phyloP scores from a whole-genome alignment of 2,797 vertebrate species.

The Ctenopoma multispine region DNA sequence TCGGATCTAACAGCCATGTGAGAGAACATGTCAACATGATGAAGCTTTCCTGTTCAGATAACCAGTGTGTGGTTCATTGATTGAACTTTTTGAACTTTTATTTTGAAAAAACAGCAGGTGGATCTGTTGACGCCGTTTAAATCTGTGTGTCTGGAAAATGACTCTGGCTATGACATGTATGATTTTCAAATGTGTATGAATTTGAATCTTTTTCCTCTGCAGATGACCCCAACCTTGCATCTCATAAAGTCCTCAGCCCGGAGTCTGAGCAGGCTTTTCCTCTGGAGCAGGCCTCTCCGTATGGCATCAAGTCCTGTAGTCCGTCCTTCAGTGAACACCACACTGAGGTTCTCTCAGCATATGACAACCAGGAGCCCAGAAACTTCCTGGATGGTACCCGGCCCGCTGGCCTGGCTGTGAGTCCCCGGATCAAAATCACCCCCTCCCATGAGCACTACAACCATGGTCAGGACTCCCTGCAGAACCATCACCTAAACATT shows the following conservation, averaged over 20 bases:
- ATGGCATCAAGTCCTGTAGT: slow-evolving; percentile 90
- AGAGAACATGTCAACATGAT: slow-evolving; percentile 6
- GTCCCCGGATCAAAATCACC: slow-evolving; percentile 98
- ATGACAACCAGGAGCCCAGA: slow-evolving; percentile 89
- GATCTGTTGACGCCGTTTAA: no score
- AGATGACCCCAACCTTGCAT: slow-evolving; percentile 92
- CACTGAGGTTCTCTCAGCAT: slow-evolving; percentile 86
- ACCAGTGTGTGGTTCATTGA: not conserved
- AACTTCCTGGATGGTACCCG: slow-evolving; percentile 87
- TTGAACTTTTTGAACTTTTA: not conserved
- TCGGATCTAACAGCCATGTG: slow-evolving; percentile 13
- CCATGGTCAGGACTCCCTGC: slow-evolving; percentile 90
- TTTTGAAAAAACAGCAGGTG: not conserved
- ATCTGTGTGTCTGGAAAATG: not conserved
- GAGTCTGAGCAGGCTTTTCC: slow-evolving; percentile 89
- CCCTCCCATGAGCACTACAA: slow-evolving; percentile 96
- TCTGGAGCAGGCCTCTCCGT: slow-evolving; percentile 87
- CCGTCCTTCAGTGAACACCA: slow-evolving; percentile 84
- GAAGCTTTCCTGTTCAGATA: not conserved
- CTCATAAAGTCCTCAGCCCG: slow-evolving; percentile 91
- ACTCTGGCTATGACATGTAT: not conserved
- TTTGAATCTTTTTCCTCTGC: slow-evolving; percentile 20
- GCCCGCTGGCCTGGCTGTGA: slow-evolving; percentile 87
- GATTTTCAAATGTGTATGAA: not conserved
- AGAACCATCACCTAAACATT: slow-evolving; percentile 88